phyloP scores from a whole-genome alignment of 2,113 vertebrate species.

The Heterotilapia buettikoferi region DNA sequence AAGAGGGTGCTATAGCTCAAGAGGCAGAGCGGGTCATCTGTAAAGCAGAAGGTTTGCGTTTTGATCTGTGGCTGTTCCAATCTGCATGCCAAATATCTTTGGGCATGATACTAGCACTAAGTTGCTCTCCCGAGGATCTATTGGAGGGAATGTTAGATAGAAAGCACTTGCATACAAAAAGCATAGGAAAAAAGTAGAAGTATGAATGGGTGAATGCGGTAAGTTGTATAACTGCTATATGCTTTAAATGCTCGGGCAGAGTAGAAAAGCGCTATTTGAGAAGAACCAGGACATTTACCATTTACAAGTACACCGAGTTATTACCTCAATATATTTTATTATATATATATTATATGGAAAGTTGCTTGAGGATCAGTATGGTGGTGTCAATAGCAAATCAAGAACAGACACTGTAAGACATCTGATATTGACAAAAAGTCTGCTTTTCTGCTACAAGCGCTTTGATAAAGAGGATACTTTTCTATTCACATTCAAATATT shows the following conservation, averaged over 20 bases:
- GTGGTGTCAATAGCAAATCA: constrained; percentile 6
- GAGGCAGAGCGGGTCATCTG: not conserved
- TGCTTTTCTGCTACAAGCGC: not conserved
- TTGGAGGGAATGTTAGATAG: not conserved
- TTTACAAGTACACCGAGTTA: not conserved
- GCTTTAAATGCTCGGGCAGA: not conserved
- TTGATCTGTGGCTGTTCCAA: not conserved
- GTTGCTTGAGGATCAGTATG: constrained; percentile 1
- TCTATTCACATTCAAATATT: not conserved
- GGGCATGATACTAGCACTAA: not conserved
- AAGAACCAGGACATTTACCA: not conserved
- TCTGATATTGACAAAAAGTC: not conserved
- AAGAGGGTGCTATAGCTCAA: not conserved
- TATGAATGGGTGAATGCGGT: not conserved
- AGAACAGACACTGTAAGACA: not conserved
- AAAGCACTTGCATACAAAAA: not conserved
- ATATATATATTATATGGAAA: not conserved
- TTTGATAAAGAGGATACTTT: not conserved
- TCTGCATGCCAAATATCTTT: not conserved
- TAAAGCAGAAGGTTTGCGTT: not conserved
- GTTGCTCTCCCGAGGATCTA: not conserved
- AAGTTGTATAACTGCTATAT: not conserved
- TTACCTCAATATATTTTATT: not conserved
- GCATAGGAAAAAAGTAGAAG: not conserved
- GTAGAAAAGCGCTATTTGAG: not conserved